Conservation (phyloP, 2,888 invertebrate species). For the Pachycephus smyrnensis region DNA sequence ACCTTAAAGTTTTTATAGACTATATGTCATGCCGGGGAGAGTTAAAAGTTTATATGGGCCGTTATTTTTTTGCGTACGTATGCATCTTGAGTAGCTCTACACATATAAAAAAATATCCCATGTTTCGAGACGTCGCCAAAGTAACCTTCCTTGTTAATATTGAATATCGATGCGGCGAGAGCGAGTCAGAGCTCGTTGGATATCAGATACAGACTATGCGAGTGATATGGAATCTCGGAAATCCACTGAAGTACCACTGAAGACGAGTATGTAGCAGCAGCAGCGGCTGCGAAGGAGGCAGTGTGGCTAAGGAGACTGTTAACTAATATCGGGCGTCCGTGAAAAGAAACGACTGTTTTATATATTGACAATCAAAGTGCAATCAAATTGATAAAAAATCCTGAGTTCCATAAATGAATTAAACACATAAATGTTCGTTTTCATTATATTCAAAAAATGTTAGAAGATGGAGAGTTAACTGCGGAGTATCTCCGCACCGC, state of each 20-base stretch:
- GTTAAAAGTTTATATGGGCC: no score
- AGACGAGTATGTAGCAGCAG: background rate
- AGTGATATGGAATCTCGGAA: no score
- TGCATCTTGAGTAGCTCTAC: no score
- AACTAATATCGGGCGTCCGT: background rate
- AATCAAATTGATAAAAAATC: background rate
- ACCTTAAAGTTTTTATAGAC: no score
- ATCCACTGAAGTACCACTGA: background rate
- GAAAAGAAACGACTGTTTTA: background rate
- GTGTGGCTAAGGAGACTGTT: background rate
- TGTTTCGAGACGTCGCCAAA: no score
- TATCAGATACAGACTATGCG: no score
- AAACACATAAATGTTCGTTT: background rate
- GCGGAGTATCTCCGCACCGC: background rate
- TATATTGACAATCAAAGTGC: slow-evolving; percentile 4
- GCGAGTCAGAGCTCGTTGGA: no score
- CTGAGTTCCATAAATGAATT: background rate
- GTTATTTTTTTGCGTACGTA: no score
- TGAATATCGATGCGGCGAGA: no score
- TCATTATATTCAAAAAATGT: background rate
- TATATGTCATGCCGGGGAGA: no score
- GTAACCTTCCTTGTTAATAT: no score
- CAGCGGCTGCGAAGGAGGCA: background rate
- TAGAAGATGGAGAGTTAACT: background rate
- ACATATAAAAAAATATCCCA: no score